A percentile compares a stretch with the other conserved stretches of the same genome.
phyloP scores from a whole-genome alignment of 2,113 vertebrate species.

The chimpanzee (Pan troglodytes) region DNA sequence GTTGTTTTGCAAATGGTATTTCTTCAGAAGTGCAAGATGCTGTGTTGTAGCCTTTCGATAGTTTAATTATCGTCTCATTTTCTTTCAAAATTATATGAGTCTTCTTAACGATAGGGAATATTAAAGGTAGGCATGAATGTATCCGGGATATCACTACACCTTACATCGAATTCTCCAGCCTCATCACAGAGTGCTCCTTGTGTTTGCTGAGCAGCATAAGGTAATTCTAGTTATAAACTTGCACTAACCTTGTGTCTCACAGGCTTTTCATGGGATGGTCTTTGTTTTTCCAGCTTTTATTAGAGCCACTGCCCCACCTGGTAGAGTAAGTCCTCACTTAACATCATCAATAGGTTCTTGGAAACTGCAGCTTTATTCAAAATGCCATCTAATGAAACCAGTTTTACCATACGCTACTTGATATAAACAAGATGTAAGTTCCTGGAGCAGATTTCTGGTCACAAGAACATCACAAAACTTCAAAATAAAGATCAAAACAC shows the following conservation, averaged over 20 bases:
- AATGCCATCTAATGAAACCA: not conserved
- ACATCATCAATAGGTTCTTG: not conserved
- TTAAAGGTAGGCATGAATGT: not conserved
- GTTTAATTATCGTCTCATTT: conserved; percentile 7
- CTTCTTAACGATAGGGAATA: not conserved
- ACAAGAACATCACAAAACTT: not conserved
- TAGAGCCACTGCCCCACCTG: not conserved
- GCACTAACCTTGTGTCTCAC: not conserved
- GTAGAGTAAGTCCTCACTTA: not conserved
- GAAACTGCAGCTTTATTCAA: not conserved
- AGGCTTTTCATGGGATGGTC: not conserved
- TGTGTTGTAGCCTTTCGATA: not conserved
- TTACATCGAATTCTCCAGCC: not conserved
- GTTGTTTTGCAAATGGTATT: not conserved
- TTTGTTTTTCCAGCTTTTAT: not conserved
- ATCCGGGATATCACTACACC: not conserved
- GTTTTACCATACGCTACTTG: not conserved
- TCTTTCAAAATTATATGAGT: not conserved
- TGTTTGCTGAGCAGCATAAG: not conserved
- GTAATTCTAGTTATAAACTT: not conserved
- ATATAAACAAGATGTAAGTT: not conserved
- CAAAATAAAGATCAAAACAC: not conserved
- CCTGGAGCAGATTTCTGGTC: not conserved
- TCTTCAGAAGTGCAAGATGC: not conserved
- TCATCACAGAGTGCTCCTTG: not conserved